Conservation (phyloP, 2,797 vertebrate species). For the Eulemur coronatus region DNA sequence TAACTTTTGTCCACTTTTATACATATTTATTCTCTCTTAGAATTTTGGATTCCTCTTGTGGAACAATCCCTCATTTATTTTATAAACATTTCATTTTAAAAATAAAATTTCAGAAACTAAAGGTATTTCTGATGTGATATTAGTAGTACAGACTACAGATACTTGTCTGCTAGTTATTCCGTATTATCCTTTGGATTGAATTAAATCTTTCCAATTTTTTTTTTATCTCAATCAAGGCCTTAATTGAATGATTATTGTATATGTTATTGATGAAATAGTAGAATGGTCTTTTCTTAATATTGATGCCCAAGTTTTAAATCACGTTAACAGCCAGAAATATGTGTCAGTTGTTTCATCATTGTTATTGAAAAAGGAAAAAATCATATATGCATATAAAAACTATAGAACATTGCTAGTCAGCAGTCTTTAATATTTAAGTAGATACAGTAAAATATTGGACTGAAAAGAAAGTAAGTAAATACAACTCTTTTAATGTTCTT, state of each 20-base stretch:
- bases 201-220: not conserved
- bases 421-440: not conserved
- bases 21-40: not conserved
- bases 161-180: not conserved
- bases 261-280: not conserved
- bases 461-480: not conserved
- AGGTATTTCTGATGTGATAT: not conserved
- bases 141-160: not conserved
- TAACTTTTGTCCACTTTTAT: not conserved
- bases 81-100: not conserved
- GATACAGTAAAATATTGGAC: not conserved
- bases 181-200: not conserved
- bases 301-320: not conserved
- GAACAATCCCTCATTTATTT: not conserved
- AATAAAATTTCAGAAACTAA: not conserved
- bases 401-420: not conserved
- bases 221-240: not conserved
- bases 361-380: not conserved
- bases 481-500: not conserved
- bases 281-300: not conserved
- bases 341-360: not conserved
- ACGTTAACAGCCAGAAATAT: not conserved
- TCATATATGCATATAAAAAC: not conserved
- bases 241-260: not conserved
- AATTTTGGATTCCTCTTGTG: conserved; percentile 1